Evolutionary conservation across 2,113 vertebrate genomes (phyloP).

Genomic region (Empidonax traillii): DNA sequence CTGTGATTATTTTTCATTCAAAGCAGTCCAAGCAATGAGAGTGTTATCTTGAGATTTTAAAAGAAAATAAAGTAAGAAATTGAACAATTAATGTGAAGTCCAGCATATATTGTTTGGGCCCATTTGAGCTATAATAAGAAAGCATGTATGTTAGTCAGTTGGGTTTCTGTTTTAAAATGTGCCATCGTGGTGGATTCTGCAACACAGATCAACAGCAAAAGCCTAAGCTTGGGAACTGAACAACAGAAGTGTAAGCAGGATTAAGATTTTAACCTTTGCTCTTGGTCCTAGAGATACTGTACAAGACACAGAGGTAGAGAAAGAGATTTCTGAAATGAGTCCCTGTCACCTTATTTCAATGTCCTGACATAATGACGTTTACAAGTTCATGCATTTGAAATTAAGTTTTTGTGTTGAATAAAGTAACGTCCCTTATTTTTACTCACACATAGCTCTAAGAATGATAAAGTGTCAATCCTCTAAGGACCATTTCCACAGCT

Average conservation of each 20-base stretch:
- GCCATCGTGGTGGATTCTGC: not conserved
- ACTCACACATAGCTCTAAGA: not conserved
- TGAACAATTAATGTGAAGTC: not conserved
- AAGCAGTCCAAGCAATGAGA: not conserved
- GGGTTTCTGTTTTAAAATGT: not conserved
- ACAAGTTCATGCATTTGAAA: not conserved
- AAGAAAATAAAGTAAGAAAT: fast-evolving
- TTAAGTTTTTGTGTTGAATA: not conserved
- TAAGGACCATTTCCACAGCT: not conserved
- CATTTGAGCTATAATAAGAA: not conserved
- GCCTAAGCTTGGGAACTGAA: not conserved
- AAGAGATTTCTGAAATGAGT: not conserved
- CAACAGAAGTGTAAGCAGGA: not conserved
- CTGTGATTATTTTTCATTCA: not conserved
- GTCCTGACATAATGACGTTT: not conserved
- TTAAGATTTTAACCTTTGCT: not conserved
- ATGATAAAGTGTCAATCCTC: not conserved
- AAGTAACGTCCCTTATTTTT: not conserved
- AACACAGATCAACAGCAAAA: not conserved
- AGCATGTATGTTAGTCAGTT: not conserved
- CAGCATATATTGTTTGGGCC: not conserved
- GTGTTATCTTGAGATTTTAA: not conserved
- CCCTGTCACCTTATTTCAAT: not conserved
- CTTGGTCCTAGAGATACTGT: not conserved
- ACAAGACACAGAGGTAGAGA: not conserved